Conservation (phyloP, 2,797 vertebrate species). For the Aplochiton taeniatus region DNA sequence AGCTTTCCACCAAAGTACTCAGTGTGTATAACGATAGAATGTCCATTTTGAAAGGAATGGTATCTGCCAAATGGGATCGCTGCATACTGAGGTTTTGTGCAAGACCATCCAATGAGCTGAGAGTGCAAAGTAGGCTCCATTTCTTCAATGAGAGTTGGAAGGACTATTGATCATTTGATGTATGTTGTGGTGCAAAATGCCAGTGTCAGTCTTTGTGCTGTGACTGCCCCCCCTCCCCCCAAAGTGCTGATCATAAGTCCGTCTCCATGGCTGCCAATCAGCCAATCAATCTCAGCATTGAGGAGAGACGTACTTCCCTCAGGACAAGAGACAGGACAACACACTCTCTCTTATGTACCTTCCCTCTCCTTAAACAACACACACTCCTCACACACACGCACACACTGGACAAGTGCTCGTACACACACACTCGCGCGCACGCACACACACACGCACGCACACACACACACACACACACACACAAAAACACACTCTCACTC, state of each 20-base stretch:
- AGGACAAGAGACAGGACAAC: slow-evolving; percentile 46
- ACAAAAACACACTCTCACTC: slow-evolving; percentile 8
- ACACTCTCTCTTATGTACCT: slow-evolving; percentile 12
- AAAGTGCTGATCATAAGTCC: slow-evolving; percentile 56
- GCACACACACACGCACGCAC: too few species aligned
- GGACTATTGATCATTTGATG: slow-evolving; percentile 69
- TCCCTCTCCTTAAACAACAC: not conserved
- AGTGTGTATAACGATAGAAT: too few species aligned
- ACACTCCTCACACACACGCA: too few species aligned
- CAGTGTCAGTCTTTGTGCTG: slow-evolving; percentile 59
- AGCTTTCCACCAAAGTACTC: too few species aligned
- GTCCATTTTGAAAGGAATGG: slow-evolving; percentile 24
- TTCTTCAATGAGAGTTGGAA: slow-evolving; percentile 47
- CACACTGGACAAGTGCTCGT: too few species aligned
- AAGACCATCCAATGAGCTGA: slow-evolving; percentile 32
- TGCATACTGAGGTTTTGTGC: slow-evolving; percentile 40
- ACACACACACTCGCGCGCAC: too few species aligned
- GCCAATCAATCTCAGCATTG: slow-evolving; percentile 66
- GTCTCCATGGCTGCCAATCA: slow-evolving; percentile 34
- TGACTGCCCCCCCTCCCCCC: slow-evolving; percentile 57
- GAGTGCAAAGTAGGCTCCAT: slow-evolving; percentile 44
- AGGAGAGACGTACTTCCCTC: slow-evolving; percentile 58
- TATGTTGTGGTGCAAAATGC: slow-evolving; percentile 64
- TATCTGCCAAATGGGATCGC: slow-evolving; percentile 32
- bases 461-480: not conserved